phyloP scores from a whole-genome alignment of 2,113 vertebrate species.

The Cyprinodon tularosa region DNA sequence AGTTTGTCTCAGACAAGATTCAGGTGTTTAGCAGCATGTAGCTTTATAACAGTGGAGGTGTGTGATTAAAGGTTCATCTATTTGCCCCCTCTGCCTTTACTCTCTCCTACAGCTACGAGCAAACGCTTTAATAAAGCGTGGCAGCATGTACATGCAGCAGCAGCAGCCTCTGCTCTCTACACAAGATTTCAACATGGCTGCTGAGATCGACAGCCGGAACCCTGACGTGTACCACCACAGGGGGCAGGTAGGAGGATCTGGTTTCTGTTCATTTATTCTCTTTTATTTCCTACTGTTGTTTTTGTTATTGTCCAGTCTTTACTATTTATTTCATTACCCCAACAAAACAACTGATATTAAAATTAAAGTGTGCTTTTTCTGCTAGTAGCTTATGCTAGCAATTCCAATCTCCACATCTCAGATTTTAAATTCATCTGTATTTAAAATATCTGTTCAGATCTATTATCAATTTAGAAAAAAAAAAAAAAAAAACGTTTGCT shows the following conservation, averaged over 20 bases:
- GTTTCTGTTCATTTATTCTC: neutral
- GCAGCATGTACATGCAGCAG: conserved; percentile 99
- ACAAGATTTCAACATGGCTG: conserved; percentile 96
- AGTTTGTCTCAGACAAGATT: too few species aligned
- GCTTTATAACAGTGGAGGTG: too few species aligned
- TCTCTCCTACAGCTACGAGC: conserved; percentile 82
- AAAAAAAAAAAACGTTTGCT: too few species aligned
- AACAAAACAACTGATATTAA: neutral
- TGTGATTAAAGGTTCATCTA: too few species aligned
- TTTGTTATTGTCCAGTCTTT: neutral
- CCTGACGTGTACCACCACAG: conserved; percentile 98
- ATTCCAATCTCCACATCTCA: too few species aligned
- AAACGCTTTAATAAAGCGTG: conserved; percentile 96
- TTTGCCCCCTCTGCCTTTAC: neutral
- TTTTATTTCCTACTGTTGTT: neutral
- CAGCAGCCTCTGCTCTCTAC: conserved; percentile 92
- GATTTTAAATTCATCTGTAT: too few species aligned
- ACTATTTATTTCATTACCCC: neutral
- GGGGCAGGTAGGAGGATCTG: conserved; percentile 85
- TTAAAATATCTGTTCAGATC: too few species aligned
- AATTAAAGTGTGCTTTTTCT: neutral
- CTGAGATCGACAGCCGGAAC: conserved; percentile 91
- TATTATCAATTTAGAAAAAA: too few species aligned
- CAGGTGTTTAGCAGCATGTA: too few species aligned
- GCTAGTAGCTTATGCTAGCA: too few species aligned